Conservation (phyloP, 2,797 vertebrate genomes). For the Typhlichthys eigenmanni region DNA sequence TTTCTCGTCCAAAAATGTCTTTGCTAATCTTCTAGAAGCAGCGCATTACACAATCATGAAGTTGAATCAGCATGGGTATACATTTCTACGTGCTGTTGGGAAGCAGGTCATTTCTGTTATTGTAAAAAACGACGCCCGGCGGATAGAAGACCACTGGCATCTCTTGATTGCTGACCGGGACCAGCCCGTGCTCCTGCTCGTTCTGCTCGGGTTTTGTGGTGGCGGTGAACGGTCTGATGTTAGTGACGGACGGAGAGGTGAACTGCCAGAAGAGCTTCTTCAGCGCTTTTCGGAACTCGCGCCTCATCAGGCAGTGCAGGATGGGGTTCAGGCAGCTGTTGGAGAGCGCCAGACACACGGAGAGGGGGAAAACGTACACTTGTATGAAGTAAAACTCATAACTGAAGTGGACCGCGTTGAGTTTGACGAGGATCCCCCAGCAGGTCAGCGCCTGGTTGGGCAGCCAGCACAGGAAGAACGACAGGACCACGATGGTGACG, state of each 20-base stretch:
- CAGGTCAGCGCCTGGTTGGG: constrained; percentile 93
- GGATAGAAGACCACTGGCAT: constrained; percentile 79
- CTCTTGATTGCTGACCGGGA: constrained; percentile 55
- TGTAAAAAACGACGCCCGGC: constrained; percentile 82
- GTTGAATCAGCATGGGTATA: no score
- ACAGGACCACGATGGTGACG: constrained; percentile 91
- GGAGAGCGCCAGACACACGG: constrained; percentile 93
- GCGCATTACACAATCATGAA: no score
- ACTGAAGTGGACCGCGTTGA: constrained; percentile 89
- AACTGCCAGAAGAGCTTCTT: constrained; percentile 88
- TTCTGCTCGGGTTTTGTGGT: constrained; percentile 85
- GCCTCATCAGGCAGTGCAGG: constrained; percentile 92
- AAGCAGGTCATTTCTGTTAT: constrained; percentile 78
- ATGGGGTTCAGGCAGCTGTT: constrained; percentile 97
- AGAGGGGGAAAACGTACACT: constrained; percentile 90
- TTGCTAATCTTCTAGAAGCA: no score
- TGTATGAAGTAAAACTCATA: constrained; percentile 91
- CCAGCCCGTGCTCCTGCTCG: constrained; percentile 72
- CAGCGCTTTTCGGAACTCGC: constrained; percentile 91
- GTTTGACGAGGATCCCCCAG: constrained; percentile 93
- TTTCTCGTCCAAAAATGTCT: no score
- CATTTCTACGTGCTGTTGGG: constrained; percentile 74
- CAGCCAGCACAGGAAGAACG: constrained; percentile 96
- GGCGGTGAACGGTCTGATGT: constrained; percentile 85
- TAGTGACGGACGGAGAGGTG: constrained; percentile 82